phyloP scores from a whole-genome alignment of 2,888 invertebrate species.

The Drosophila prolongata region DNA sequence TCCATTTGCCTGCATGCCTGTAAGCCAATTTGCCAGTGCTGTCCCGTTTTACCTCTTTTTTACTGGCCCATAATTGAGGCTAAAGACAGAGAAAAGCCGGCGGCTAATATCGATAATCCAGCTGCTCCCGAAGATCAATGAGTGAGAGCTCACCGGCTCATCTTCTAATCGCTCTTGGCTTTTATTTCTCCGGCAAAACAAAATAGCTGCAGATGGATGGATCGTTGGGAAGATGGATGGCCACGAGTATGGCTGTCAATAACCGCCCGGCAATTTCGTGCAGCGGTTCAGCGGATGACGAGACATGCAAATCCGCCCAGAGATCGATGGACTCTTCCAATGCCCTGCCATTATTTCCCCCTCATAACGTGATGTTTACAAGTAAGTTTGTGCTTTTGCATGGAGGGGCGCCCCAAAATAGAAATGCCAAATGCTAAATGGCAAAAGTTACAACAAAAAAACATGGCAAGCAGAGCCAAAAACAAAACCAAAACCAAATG shows the following conservation, averaged over 20 bases:
- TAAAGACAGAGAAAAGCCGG: slow-evolving; percentile 21
- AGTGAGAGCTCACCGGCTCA: not conserved
- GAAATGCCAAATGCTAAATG: slow-evolving; percentile 70
- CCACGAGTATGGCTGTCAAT: slow-evolving; percentile 25
- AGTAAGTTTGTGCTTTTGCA: slow-evolving; percentile 15
- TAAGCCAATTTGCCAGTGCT: slow-evolving; percentile 66
- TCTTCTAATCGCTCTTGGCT: slow-evolving; percentile 4
- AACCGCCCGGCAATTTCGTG: slow-evolving; percentile 32
- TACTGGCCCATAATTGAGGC: slow-evolving; percentile 30
- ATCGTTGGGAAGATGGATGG: slow-evolving; percentile 18
- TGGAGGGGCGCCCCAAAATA: slow-evolving; percentile 58
- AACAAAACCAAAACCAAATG: slow-evolving; percentile 33
- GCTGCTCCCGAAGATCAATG: slow-evolving; percentile 7
- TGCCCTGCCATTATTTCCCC: slow-evolving; percentile 1
- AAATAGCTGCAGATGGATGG: too few species aligned
- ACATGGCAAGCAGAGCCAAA: slow-evolving; percentile 47
- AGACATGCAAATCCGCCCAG: slow-evolving; percentile 27
- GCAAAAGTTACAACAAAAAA: slow-evolving; percentile 46
- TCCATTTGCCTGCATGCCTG: slow-evolving; percentile 15
- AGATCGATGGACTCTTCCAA: slow-evolving; percentile 27
- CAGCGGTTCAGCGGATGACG: slow-evolving; percentile 12
- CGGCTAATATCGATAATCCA: slow-evolving; percentile 34
- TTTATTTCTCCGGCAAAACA: not conserved
- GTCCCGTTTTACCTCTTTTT: slow-evolving; percentile 1
- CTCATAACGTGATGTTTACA: not conserved